Evolutionary conservation across 2,888 invertebrate genomes (phyloP).

Genomic region (Meteorus cinctellus): DNA sequence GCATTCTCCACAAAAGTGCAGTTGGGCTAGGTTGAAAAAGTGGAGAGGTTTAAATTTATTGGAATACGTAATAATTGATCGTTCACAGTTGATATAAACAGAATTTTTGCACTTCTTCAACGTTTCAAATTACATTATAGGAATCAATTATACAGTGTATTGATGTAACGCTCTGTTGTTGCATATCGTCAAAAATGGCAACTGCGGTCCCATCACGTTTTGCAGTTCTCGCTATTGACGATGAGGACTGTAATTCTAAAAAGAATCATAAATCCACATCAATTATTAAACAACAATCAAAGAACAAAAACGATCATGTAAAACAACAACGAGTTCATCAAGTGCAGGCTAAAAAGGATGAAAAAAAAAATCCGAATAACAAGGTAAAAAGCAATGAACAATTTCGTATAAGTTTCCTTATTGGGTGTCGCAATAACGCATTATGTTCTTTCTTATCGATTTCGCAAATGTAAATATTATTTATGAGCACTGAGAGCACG

Average conservation of each 20-base stretch:
- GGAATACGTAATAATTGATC: no score
- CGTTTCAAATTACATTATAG: background rate
- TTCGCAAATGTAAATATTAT: no score
- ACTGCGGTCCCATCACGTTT: slow-evolving; percentile 83
- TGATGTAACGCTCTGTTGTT: no score
- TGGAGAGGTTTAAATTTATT: no score
- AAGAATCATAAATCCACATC: slow-evolving; percentile 71
- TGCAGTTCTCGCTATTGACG: slow-evolving; percentile 83
- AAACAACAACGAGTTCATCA: slow-evolving; percentile 57
- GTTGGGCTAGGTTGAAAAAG: no score
- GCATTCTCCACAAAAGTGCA: no score
- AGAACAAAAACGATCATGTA: slow-evolving; percentile 65
- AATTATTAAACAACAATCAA: slow-evolving; percentile 54
- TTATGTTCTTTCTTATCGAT: no score
- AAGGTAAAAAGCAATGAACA: slow-evolving; percentile 58
- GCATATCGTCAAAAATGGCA: slow-evolving; percentile 74
- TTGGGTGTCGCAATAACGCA: no score
- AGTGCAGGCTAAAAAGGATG: slow-evolving; percentile 51
- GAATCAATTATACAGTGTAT: background rate
- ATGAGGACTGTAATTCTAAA: slow-evolving; percentile 77
- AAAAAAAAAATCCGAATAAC: slow-evolving; percentile 62
- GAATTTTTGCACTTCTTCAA: background rate
- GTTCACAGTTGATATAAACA: no score
- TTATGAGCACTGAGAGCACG: background rate
- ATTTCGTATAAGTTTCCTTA: background rate